Percentiles rank a stretch among this genome's conserved stretches.
These are phyloP conservation scores for Gavialis gangeticus DNA, from an alignment of 2,113 vertebrate genomes.

Conservation along the genomic window DNA sequence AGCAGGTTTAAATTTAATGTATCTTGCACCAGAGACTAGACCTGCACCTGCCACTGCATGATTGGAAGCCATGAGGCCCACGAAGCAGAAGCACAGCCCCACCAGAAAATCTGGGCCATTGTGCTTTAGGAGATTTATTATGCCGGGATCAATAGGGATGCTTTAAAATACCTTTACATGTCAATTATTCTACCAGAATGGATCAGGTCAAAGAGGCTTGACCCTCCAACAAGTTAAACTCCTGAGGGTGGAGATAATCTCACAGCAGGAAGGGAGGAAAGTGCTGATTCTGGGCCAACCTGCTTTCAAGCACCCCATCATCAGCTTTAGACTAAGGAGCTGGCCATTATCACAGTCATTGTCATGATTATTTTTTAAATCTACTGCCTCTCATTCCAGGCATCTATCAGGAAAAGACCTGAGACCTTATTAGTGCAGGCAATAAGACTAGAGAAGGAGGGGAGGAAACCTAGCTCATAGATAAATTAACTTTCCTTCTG, in stretches of 20 bases:
- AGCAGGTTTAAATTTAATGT: background rate
- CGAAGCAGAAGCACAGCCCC: background rate
- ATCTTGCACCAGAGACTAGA: no score
- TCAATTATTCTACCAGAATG: slow-evolving; percentile 76
- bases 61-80: background rate
- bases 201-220: slow-evolving; percentile 54
- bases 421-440: slow-evolving; percentile 66
- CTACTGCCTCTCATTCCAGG: slow-evolving; percentile 69
- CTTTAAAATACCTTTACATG: slow-evolving; percentile 57
- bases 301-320: slow-evolving; percentile 45
- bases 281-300: slow-evolving; percentile 28
- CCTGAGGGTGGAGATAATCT: slow-evolving; percentile 73
- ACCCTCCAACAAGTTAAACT: slow-evolving; percentile 63
- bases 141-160: slow-evolving; percentile 19
- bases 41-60: background rate
- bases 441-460: slow-evolving; percentile 60
- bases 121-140: slow-evolving; percentile 45
- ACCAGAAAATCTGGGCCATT: background rate
- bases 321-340: slow-evolving; percentile 56
- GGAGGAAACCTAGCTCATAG: slow-evolving; percentile 56
- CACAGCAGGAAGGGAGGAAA: slow-evolving; percentile 69
- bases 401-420: slow-evolving; percentile 74
- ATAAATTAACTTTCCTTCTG: slow-evolving; percentile 74
- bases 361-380: slow-evolving; percentile 78
- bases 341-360: slow-evolving; percentile 79